A percentile compares a stretch with the other conserved stretches of the same genome.
Evolutionary conservation across 2,797 vertebrate species (phyloP).

Genomic region (Natrix natrix): DNA sequence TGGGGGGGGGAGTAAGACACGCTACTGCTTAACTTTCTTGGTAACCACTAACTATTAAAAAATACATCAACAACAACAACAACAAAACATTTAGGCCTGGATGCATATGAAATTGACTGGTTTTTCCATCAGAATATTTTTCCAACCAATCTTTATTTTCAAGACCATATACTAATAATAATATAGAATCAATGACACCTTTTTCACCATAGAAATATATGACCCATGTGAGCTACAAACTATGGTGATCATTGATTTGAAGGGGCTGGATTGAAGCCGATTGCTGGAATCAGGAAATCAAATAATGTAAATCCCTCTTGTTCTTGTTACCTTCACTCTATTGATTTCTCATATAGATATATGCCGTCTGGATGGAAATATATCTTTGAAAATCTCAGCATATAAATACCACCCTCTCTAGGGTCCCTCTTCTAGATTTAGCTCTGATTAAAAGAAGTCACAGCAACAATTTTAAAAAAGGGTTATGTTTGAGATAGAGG

Average conservation of each 20-base stretch:
- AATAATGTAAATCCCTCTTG: conserved; percentile 5
- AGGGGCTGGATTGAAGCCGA: neutral
- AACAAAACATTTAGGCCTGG: neutral
- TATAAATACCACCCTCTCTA: conserved; percentile 24
- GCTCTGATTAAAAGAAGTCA: conserved; percentile 20
- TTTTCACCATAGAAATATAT: neutral
- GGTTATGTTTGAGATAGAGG: neutral
- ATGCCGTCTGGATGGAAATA: conserved; percentile 19
- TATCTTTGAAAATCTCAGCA: neutral
- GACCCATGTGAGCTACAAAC: neutral
- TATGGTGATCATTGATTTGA: neutral
- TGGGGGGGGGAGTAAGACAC: neutral
- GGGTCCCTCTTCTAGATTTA: conserved; percentile 12
- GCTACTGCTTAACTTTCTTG: neutral
- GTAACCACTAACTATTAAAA: neutral
- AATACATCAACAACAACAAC: neutral
- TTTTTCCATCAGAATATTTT: neutral
- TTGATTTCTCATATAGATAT: conserved; percentile 23
- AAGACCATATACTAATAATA: neutral
- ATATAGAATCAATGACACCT: neutral
- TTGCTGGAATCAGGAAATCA: neutral
- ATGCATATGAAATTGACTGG: neutral
- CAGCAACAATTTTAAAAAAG: conserved; percentile 6
- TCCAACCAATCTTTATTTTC: neutral
- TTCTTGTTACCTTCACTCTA: conserved; percentile 20